phyloP scores from a whole-genome alignment of 1,140 invertebrate species.

The Drosophila equinoxialis region DNA sequence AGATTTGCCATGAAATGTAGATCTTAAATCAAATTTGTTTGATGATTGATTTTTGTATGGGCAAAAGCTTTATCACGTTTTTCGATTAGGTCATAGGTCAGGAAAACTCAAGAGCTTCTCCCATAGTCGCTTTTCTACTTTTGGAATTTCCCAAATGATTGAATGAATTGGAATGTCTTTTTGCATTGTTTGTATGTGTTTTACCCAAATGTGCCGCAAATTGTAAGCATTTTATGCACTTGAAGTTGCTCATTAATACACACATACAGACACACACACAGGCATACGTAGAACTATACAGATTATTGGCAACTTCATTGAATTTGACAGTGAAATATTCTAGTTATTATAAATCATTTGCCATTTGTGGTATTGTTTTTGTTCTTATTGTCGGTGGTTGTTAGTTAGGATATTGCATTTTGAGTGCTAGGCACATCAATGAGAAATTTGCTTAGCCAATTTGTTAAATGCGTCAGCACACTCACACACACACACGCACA shows the following conservation, averaged over 20 bases:
- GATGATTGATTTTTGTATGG: too few relatives aligned
- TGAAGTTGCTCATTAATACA: conserved; percentile 34
- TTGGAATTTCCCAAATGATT: conserved; percentile 39
- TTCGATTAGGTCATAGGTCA: background rate
- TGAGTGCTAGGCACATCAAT: conserved; percentile 55
- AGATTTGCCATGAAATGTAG: too few relatives aligned
- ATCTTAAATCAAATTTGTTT: too few relatives aligned
- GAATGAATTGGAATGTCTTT: conserved; percentile 47
- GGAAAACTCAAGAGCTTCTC: background rate
- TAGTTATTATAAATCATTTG: conserved; percentile 60
- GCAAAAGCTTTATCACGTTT: too few relatives aligned
- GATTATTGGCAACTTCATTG: conserved; percentile 50
- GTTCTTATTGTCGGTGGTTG: conserved; percentile 10
- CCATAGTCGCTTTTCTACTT: background rate
- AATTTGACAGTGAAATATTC: conserved; percentile 63
- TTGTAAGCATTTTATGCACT: conserved; percentile 47
- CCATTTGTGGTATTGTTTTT: conserved; percentile 27
- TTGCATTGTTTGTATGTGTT: conserved; percentile 34
- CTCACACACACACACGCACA: background rate
- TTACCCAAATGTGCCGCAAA: conserved; percentile 28
- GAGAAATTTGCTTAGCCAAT: conserved; percentile 61
- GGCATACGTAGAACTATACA: background rate
- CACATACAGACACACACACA: background rate
- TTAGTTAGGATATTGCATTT: conserved; percentile 28
- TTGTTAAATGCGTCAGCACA: conserved; percentile 52